These are phyloP conservation scores for Cancer borealis DNA, from an alignment of 2,888 invertebrate genomes.

Conservation along the genomic window DNA sequence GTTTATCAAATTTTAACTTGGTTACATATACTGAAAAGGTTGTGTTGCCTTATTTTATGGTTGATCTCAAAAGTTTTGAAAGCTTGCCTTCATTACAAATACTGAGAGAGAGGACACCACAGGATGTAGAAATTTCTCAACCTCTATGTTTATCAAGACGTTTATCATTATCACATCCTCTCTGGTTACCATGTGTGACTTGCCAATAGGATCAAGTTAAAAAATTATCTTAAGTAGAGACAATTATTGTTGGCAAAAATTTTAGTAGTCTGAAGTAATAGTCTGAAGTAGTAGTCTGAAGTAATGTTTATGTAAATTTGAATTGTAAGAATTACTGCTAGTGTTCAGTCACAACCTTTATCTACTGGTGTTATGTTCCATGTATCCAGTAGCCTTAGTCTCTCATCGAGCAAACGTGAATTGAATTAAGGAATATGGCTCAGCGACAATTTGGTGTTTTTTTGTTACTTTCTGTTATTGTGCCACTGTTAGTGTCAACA, in stretches of 20 bases:
- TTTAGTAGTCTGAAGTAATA: not conserved
- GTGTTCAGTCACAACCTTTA: not conserved
- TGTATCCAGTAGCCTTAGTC: not conserved
- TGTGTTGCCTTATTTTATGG: not conserved
- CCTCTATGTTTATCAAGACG: not conserved
- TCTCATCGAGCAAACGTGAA: not conserved
- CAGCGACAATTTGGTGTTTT: constrained; percentile 28
- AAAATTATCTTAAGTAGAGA: not conserved
- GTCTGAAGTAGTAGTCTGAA: not conserved
- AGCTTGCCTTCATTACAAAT: not conserved
- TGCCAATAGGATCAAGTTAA: not conserved
- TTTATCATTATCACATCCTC: constrained; percentile 2
- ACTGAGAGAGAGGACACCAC: not conserved
- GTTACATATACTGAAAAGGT: not conserved
- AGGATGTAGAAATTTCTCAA: not conserved
- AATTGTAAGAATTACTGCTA: not conserved
- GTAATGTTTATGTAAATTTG: not conserved
- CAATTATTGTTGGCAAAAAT: not conserved
- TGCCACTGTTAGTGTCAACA: constrained; percentile 50
- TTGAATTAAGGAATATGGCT: constrained; percentile 13
- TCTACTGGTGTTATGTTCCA: not conserved
- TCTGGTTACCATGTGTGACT: not conserved
- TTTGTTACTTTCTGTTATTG: constrained; percentile 49
- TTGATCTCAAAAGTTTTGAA: not conserved
- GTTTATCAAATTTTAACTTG: not conserved